These are phyloP conservation scores for Ichneumoninae sp. DNA, from an alignment of 2,888 invertebrate species.

Conservation along the genomic window DNA sequence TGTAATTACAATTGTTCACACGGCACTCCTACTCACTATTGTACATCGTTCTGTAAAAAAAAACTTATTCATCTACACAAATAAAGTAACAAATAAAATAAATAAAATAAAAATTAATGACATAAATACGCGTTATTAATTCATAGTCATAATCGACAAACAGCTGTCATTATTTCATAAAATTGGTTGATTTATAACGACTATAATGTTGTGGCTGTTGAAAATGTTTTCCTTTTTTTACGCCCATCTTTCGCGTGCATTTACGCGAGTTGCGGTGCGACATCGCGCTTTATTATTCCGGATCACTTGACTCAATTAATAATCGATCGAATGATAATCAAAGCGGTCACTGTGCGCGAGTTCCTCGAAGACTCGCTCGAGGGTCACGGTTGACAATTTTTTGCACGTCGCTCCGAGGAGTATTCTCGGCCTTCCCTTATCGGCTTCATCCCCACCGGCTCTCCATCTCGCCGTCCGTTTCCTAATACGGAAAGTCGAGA, in stretches of 20 bases:
- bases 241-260: neutral
- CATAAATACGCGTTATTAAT: no score
- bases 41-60: no score
- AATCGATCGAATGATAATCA: conserved; percentile 46
- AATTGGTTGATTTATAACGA: neutral
- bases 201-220: neutral
- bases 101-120: no score
- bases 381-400: conserved; percentile 54
- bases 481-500: conserved; percentile 49
- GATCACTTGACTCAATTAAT: conserved; percentile 44
- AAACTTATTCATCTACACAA: no score
- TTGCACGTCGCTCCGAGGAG: conserved; percentile 52
- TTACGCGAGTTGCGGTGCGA: neutral
- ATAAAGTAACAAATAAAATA: no score
- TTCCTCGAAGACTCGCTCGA: neutral
- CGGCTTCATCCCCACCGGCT: conserved; percentile 5
- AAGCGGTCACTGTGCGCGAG: neutral
- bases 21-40: neutral
- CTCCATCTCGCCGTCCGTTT: neutral
- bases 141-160: no score
- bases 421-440: conserved; percentile 8
- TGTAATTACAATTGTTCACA: no score
- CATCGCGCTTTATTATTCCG: conserved; percentile 34
- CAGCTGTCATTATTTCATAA: no score
- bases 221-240: neutral